Base-by-base conservation (phyloP, 2,113 vertebrate genomes). In the Mandrillus leucophaeus region DNA sequence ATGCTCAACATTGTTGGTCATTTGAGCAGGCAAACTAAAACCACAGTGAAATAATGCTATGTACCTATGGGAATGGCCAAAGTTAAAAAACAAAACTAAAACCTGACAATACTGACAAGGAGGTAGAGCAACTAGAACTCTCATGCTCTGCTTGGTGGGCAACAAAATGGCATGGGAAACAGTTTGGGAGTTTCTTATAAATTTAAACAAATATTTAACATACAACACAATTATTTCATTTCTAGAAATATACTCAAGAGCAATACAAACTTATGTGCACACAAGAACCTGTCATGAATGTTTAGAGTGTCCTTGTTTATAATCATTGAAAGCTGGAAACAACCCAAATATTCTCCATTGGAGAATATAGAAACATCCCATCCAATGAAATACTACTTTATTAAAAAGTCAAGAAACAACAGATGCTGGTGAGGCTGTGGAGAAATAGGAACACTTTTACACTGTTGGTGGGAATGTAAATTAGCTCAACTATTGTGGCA, bases 11-110 rank as follows among this genome's bases (percentile, higher is more conserved):
- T 9, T 72, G 17, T 22, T 66, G 27, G 35, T 66, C 25, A 43
- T 78, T 96, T 92, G 38, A 88, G 94, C 79, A 89, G 57, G 59
- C 4, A 81, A 86, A 90, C 79, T 59, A n/a, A 95, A 79, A 30
- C 66, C 66, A 82, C 50, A 92, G 43, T 79, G n/a, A 93, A 16
- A 23, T 70, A 88, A 20, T 30, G 78, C 18, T 64, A 13, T 64
- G 66, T 4, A 87, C 52, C 45, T 90, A 90, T 7, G 86, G 38
- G 38, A 84, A 89, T 22, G 16, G 27, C 22, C 32, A 72, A 66
- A 90, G 38, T 30, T 92, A 30, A 93, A 93, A 93, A 92, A 38
- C 16, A 80, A 95, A 89, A 79, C 25, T 64, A 52, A 82, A 70
- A 64, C 48, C 38, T 73, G 45, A 83, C 4, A 23, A 27, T 59